Percentiles rank a stretch among this genome's conserved stretches.
Evolutionary conservation across 2,113 vertebrate genomes (phyloP).

Genomic region (human (Homo sapiens)): DNA sequence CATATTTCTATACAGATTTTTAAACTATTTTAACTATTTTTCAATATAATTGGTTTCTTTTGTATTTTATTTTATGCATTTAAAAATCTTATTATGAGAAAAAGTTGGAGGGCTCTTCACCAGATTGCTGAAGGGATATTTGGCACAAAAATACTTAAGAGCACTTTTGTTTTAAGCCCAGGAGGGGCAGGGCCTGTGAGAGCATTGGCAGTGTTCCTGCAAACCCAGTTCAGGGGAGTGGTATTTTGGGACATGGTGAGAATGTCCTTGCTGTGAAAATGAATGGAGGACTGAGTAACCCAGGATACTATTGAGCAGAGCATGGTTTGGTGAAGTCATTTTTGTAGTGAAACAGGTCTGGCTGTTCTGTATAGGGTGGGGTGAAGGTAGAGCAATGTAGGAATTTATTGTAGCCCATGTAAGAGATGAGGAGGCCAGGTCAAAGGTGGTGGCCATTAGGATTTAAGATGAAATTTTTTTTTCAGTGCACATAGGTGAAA

Average conservation of each 20-base stretch:
- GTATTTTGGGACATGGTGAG: neutral
- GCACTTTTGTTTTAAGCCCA: neutral
- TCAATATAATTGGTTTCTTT: neutral
- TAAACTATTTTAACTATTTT: conserved; percentile 4
- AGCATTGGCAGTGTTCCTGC: neutral
- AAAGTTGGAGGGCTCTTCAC: neutral
- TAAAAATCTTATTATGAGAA: neutral
- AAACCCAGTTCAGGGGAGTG: neutral
- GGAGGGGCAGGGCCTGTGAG: neutral
- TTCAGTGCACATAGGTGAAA: neutral
- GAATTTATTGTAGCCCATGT: neutral
- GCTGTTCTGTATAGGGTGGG: neutral
- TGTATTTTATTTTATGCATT: conserved; percentile 17
- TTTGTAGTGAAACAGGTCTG: neutral
- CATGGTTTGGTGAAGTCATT: neutral
- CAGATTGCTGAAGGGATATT: neutral
- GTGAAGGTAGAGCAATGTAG: neutral
- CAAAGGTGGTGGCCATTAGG: neutral
- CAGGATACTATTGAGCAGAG: neutral
- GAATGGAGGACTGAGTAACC: neutral
- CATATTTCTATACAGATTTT: neutral
- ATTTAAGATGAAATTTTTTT: neutral
- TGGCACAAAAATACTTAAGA: neutral
- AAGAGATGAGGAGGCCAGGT: neutral
- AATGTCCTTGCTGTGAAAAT: neutral